Percentiles rank a stretch among this genome's conserved stretches.
These are phyloP conservation scores for Pseudomyrmex gracilis DNA, from an alignment of 1,140 invertebrate genomes.

Conservation along the genomic window DNA sequence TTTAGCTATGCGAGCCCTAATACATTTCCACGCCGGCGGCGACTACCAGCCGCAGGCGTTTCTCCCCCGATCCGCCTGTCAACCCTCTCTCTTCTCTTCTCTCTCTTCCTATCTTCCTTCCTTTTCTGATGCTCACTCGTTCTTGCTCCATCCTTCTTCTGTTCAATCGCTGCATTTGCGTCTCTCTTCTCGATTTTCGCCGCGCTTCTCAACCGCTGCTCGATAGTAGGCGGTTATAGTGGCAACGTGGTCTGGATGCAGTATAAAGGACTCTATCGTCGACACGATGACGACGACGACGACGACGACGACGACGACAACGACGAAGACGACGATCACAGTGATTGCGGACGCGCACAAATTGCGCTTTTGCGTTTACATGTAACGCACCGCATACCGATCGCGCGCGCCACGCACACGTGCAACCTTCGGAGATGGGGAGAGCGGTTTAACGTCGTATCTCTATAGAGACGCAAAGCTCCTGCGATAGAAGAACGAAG, in stretches of 20 bases:
- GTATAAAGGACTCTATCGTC: constrained; percentile 45
- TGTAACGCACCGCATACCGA: constrained; percentile 57
- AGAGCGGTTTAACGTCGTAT: constrained; percentile 45
- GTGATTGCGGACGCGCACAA: constrained; percentile 17
- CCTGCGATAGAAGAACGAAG: constrained; percentile 13
- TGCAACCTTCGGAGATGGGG: not conserved
- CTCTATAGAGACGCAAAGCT: constrained; percentile 32
- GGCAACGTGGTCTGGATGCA: constrained; percentile 37
- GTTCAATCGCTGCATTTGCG: constrained; percentile 21
- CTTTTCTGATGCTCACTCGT: constrained; percentile 6
- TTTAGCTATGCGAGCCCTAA: constrained; percentile 85
- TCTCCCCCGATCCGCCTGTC: constrained; percentile 43
- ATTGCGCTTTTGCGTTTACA: constrained; percentile 54
- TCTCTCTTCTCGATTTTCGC: constrained; percentile 22
- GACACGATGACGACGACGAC: not conserved
- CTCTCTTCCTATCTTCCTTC: constrained; percentile 2
- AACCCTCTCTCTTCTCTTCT: constrained; percentile 39
- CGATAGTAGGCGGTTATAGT: constrained; percentile 61
- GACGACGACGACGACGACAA: constrained; percentile 10
- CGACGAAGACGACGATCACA: not conserved
- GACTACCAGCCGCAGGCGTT: constrained; percentile 69
- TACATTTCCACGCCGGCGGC: constrained; percentile 82
- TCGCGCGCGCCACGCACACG: constrained; percentile 45
- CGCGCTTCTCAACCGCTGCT: constrained; percentile 25
- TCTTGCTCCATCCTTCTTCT: not conserved